phyloP scores from a whole-genome alignment of 1,140 invertebrate genomes.

The Pachypeltis micranthus region DNA sequence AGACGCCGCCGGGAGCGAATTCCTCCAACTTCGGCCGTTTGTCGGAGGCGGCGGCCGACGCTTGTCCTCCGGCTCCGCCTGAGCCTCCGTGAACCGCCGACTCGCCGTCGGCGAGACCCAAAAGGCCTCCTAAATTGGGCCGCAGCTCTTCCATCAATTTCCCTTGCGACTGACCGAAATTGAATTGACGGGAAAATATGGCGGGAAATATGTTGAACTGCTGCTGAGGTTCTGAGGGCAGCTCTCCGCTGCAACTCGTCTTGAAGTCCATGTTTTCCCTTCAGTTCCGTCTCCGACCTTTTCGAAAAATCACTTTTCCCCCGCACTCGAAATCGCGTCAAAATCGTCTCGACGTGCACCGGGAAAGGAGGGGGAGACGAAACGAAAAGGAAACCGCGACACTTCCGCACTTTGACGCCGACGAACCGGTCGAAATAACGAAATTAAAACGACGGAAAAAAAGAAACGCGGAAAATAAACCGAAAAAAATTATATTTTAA shows the following conservation, averaged over 20 bases:
- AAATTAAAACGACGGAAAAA: constrained; percentile 13
- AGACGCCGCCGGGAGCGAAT: constrained; percentile 21
- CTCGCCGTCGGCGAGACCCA: constrained; percentile 60
- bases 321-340: not conserved
- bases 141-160: constrained; percentile 72
- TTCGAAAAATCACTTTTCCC: constrained; percentile 23
- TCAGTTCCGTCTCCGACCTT: constrained; percentile 16
- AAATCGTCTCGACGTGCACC: too few relatives aligned
- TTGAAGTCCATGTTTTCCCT: constrained; percentile 21
- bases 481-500: not conserved
- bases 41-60: constrained; percentile 59
- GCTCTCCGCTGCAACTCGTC: constrained; percentile 11
- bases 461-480: constrained; percentile 4
- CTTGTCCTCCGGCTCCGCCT: constrained; percentile 41
- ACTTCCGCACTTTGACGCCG: not conserved
- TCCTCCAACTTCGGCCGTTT: constrained; percentile 23
- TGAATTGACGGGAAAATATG: constrained; percentile 73
- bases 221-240: constrained; percentile 36
- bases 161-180: constrained; percentile 40
- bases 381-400: not conserved
- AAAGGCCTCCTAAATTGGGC: constrained; percentile 66
- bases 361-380: too few relatives aligned
- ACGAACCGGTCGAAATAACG: not conserved
- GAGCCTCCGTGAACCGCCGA: constrained; percentile 45
- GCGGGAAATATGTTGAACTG: constrained; percentile 83